Evolutionary conservation across 2,113 vertebrate genomes (phyloP).

Genomic region (Pogonocichla stellata): DNA sequence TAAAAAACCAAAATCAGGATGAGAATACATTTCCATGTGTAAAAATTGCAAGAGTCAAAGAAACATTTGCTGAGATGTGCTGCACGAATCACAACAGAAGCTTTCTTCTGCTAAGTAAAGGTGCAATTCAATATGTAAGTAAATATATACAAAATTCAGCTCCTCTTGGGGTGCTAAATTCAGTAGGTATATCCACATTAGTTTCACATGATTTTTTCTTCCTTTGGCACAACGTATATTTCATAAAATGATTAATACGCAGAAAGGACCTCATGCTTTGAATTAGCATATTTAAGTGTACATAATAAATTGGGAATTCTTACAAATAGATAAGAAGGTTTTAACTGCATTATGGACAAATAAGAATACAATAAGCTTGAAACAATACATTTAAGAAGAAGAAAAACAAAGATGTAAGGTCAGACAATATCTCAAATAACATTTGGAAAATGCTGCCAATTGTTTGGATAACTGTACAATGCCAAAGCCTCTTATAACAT

Average conservation of each 20-base stretch:
- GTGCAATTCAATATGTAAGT: neutral
- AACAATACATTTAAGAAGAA: constrained; percentile 80
- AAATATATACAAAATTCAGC: constrained; percentile 12
- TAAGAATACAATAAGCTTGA: constrained; percentile 77
- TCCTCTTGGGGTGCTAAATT: neutral
- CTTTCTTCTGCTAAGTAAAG: neutral
- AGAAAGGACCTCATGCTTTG: constrained; percentile 10
- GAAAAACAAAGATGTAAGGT: constrained; percentile 84
- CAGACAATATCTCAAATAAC: constrained; percentile 86
- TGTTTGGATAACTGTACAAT: constrained; percentile 90
- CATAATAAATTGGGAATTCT: constrained; percentile 76
- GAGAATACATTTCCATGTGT: neutral
- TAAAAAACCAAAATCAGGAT: fast-evolving
- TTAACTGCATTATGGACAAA: constrained; percentile 77
- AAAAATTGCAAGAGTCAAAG: neutral
- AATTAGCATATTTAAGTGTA: constrained; percentile 71
- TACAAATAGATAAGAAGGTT: constrained; percentile 75
- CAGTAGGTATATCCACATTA: neutral
- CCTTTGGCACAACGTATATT: constrained; percentile 15
- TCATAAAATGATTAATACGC: constrained; percentile 61
- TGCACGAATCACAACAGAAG: neutral
- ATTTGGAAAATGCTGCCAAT: constrained; percentile 89
- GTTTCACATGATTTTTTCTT: neutral
- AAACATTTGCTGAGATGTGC: neutral
- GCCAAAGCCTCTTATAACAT: constrained; percentile 95